These are phyloP conservation scores for Callospermophilus lateralis DNA, from an alignment of 2,113 vertebrate genomes.

Conservation along the genomic window DNA sequence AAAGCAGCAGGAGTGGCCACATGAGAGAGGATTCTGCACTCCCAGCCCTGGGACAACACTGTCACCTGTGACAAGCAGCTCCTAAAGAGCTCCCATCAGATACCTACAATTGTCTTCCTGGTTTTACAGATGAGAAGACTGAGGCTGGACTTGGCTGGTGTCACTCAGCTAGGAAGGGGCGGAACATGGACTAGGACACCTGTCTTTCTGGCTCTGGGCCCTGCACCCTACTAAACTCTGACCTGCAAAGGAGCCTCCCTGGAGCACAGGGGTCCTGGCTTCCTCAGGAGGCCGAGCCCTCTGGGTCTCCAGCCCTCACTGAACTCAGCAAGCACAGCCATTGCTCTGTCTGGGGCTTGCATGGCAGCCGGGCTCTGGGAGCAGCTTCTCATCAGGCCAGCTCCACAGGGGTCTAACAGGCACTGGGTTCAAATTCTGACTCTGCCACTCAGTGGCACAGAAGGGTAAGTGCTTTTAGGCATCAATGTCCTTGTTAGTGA, in stretches of 20 bases:
- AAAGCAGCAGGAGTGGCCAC: background rate
- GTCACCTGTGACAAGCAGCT: background rate
- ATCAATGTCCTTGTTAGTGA: background rate
- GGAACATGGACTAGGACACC: background rate
- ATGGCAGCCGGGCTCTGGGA: background rate
- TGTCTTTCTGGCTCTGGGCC: background rate
- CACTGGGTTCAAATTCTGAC: background rate
- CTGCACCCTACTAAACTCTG: background rate
- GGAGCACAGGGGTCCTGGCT: background rate
- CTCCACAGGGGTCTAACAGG: background rate
- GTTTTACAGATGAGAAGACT: constrained; percentile 1
- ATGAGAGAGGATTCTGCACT: background rate
- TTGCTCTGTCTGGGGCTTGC: background rate
- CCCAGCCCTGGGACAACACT: background rate
- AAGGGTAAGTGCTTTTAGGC: background rate
- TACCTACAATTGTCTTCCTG: background rate
- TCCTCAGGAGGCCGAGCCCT: background rate
- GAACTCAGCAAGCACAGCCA: background rate
- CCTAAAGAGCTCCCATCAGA: too few relatives aligned
- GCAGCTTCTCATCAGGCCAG: background rate
- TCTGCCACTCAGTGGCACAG: background rate
- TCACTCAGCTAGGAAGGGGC: background rate
- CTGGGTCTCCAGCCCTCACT: background rate
- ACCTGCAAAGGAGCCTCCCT: background rate
- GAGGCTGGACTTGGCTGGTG: background rate